Base-by-base conservation (phyloP, 2,888 invertebrate genomes). In the Trilocha varians region DNA sequence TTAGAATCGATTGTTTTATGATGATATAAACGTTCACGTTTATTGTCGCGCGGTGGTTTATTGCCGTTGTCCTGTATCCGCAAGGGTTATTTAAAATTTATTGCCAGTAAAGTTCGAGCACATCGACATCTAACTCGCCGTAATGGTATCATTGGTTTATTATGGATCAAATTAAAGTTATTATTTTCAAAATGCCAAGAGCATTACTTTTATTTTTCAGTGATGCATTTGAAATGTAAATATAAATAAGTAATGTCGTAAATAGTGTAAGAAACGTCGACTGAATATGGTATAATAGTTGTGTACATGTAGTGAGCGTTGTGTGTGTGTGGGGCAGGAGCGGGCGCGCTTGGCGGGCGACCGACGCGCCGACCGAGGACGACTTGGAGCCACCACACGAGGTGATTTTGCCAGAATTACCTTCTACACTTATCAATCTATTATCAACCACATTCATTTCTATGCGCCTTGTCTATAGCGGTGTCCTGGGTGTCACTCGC, bases 401-500 rank as follows among this genome's bases (percentile, higher is more conserved):
- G 86, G 86, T 86, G 86, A 86, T 82, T 84, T 84, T 83, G 84
- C 85, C 84, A 85, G 83, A 85, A 60, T 82, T 85, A 83, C 83
- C 82, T 78, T 75, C 68, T 74, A 75, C 77, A 77, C 74, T 68
- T 68, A 65, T 62, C 59, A 56, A 61, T 55, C 57, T 62, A 52
- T 49, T 68, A 55, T 68, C 62, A 60, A 67, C 66, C 73, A 78
- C 79, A 65, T 68, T 73, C 78, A 78, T 78, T 68, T 73, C 67
- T 78, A 60, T 70, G 48, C 62, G 70, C 70, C 72, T 74, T 74
- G 61, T 67, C 59, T 70, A 67, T 62, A 73, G 62, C 70, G 61
- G 64, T 69, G 67, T 69, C 66, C 67, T 65, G 66, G 77, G 78
- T 79, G 78, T 76, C 79, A 79, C 77, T 76, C 63, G 65, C 67